Percentiles rank a stretch among this genome's conserved stretches.
Evolutionary conservation across 2,113 vertebrate genomes (phyloP).

Genomic region (Rousettus leschenaultii): DNA sequence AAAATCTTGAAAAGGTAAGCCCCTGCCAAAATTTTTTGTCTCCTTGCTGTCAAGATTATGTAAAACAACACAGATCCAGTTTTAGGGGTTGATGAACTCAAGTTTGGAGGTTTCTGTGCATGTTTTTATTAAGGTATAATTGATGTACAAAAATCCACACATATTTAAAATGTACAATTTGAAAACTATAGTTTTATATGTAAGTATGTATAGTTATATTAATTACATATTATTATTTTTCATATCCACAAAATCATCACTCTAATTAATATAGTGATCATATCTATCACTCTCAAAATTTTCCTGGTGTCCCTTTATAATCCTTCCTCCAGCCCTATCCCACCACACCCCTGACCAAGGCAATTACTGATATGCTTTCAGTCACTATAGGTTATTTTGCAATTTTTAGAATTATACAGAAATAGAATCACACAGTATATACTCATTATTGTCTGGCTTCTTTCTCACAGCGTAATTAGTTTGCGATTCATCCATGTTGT

Average conservation of each 20-base stretch:
- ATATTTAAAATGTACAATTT: conserved; percentile 38
- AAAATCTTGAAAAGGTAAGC: not conserved
- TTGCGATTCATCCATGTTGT: not conserved
- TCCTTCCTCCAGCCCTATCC: not conserved
- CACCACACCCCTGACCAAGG: not conserved
- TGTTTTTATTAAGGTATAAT: conserved; percentile 11
- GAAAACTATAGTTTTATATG: not conserved
- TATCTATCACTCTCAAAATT: not conserved
- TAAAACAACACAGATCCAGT: not conserved
- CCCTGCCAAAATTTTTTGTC: conserved; percentile 14
- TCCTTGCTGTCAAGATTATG: not conserved
- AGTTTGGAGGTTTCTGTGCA: not conserved
- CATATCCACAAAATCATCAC: not conserved
- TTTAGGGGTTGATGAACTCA: not conserved
- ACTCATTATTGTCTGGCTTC: not conserved
- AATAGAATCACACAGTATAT: not conserved
- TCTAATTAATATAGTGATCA: not conserved
- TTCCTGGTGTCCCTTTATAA: not conserved
- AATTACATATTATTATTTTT: not conserved
- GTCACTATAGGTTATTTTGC: not conserved
- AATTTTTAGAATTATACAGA: not conserved
- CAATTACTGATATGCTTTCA: not conserved
- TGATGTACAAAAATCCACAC: not conserved
- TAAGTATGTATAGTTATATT: not conserved
- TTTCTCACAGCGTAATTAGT: not conserved